A percentile compares a stretch with the other conserved stretches of the same genome.
Evolutionary conservation across 1,140 invertebrate species (phyloP).

Genomic region (Ooceraea biroi): DNA sequence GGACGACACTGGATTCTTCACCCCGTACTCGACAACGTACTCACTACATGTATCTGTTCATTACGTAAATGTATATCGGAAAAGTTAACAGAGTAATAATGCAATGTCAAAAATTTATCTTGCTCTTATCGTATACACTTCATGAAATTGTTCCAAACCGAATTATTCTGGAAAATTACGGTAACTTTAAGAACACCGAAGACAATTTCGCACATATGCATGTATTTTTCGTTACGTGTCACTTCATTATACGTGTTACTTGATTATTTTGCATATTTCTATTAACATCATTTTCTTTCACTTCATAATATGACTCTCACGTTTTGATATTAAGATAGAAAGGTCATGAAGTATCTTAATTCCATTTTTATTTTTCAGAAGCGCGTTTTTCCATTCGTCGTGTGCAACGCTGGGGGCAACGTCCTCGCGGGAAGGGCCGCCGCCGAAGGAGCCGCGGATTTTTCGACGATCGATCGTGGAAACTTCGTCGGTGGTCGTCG

Average conservation of each 20-base stretch:
- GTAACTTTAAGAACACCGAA: too few relatives aligned
- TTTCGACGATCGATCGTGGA: conserved; percentile 74
- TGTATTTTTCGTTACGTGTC: too few relatives aligned
- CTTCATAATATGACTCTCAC: too few relatives aligned
- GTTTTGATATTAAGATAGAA: not conserved
- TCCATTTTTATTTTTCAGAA: not conserved
- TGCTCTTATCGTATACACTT: too few relatives aligned
- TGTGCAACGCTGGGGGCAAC: conserved; percentile 36
- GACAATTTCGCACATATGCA: too few relatives aligned
- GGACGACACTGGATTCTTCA: conserved; percentile 3
- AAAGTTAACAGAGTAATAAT: not conserved
- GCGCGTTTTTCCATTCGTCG: not conserved
- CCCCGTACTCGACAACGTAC: not conserved
- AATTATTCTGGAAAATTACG: too few relatives aligned
- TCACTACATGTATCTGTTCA: not conserved
- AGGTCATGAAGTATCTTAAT: not conserved
- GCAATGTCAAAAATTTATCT: too few relatives aligned
- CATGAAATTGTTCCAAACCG: too few relatives aligned
- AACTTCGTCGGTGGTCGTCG: conserved; percentile 71
- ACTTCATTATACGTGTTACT: too few relatives aligned
- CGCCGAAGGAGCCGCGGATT: conserved; percentile 58
- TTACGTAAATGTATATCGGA: not conserved
- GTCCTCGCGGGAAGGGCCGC: conserved; percentile 49
- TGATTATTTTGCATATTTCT: too few relatives aligned
- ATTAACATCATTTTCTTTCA: too few relatives aligned